phyloP scores from a whole-genome alignment of 2,797 vertebrate species.

The Anomalospiza imberbis region DNA sequence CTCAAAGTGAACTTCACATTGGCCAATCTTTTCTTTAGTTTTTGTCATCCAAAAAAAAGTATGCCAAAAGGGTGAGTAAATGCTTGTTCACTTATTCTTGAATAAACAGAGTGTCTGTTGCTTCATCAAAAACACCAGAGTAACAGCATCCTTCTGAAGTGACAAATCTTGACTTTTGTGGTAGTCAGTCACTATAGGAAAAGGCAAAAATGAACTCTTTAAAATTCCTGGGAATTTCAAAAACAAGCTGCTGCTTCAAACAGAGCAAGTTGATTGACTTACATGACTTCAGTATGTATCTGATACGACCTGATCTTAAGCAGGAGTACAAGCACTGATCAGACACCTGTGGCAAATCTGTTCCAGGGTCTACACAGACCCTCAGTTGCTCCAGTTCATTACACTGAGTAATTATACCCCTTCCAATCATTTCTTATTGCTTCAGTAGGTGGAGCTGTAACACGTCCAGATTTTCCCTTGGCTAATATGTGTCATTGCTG shows the following conservation, averaged over 20 bases:
- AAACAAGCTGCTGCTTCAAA: neutral
- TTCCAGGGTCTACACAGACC: neutral
- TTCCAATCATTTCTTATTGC: neutral
- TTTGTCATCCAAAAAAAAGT: neutral
- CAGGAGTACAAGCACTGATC: neutral
- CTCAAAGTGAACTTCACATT: neutral
- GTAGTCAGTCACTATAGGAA: neutral
- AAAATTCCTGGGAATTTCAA: neutral
- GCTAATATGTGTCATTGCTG: neutral
- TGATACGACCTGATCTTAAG: neutral
- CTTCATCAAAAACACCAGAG: neutral
- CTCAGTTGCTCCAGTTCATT: neutral
- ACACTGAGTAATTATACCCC: neutral
- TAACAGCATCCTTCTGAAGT: neutral
- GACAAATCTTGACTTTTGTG: neutral
- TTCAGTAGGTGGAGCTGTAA: conserved; percentile 29
- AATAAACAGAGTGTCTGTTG: neutral
- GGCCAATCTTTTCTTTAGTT: neutral
- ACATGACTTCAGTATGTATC: neutral
- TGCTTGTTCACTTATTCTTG: neutral
- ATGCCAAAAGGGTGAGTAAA: neutral
- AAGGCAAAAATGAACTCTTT: neutral
- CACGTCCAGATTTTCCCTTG: neutral
- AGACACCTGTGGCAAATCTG: neutral
- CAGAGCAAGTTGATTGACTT: neutral